Evolutionary conservation across 2,113 vertebrate genomes (phyloP).

Genomic region (Stigmatopora argus): DNA sequence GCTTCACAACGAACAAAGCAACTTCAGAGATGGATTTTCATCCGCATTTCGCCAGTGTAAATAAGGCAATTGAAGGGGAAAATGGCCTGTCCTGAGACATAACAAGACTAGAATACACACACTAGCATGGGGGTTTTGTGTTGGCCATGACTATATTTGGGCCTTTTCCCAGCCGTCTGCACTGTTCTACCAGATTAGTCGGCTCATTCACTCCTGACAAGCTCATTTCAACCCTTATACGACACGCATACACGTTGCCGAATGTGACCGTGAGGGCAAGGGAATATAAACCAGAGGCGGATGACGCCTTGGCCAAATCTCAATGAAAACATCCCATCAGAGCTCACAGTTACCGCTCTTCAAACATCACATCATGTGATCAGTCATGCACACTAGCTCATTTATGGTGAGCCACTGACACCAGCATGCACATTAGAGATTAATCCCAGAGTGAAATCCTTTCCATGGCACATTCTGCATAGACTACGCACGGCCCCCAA

Average conservation of each 20-base stretch:
- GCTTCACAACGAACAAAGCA: conserved; percentile 5
- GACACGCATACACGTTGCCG: conserved; percentile 16
- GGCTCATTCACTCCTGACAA: conserved; percentile 64
- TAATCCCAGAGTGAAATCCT: conserved; percentile 24
- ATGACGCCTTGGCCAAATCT: conserved; percentile 27
- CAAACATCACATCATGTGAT: conserved; percentile 45
- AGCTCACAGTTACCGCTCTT: conserved; percentile 35
- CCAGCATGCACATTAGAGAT: conserved; percentile 14
- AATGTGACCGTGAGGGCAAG: conserved; percentile 21
- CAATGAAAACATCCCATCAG: conserved; percentile 51
- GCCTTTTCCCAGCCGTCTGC: conserved; percentile 44
- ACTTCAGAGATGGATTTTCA: conserved; percentile 8
- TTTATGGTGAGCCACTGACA: conserved; percentile 17
- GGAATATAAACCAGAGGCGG: conserved; percentile 26
- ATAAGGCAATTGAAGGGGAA: conserved; percentile 10
- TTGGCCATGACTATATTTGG: conserved; percentile 46
- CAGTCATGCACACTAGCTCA: conserved; percentile 28
- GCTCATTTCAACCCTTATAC: conserved; percentile 33
- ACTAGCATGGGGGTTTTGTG: conserved; percentile 16
- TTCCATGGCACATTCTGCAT: conserved; percentile 23
- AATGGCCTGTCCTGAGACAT: neutral
- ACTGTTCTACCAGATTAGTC: conserved; percentile 55
- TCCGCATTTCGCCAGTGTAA: conserved; percentile 4
- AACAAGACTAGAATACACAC: conserved; percentile 4
- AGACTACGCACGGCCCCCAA: conserved; percentile 12